Evolutionary conservation across 2,113 vertebrate species (phyloP).

Genomic region (Pampusana beccarii): DNA sequence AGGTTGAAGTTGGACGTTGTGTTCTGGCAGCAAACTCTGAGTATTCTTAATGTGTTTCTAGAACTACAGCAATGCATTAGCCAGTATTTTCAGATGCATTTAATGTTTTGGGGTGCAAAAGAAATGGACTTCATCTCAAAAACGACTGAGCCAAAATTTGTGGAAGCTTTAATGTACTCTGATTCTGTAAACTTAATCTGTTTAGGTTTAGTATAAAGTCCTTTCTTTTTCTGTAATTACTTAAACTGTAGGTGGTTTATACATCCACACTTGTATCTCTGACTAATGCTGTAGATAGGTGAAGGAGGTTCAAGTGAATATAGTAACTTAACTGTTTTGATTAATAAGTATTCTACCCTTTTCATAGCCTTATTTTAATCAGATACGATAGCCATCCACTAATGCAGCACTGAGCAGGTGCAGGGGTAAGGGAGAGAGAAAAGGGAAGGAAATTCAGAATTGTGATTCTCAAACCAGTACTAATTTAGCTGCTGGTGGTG

Average conservation of each 20-base stretch:
- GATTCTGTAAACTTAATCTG: neutral
- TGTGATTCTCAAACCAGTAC: neutral
- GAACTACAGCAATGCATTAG: constrained; percentile 16
- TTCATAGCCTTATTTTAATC: neutral
- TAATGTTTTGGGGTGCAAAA: neutral
- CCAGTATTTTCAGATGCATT: neutral
- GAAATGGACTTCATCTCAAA: neutral
- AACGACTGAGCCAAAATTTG: neutral
- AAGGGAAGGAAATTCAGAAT: neutral
- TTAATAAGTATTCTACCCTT: neutral
- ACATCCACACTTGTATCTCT: neutral
- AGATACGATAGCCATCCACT: neutral
- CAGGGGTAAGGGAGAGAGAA: neutral
- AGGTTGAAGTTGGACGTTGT: neutral
- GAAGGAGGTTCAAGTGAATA: neutral
- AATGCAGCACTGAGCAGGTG: neutral
- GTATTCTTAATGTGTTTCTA: neutral
- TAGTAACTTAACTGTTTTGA: neutral
- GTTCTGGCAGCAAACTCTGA: constrained; percentile 3
- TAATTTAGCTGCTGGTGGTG: neutral
- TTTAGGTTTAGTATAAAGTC: neutral
- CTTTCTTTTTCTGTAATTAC: neutral
- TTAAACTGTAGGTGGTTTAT: neutral
- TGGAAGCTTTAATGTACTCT: neutral
- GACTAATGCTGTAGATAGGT: neutral